Evolutionary conservation across 2,888 invertebrate genomes (phyloP).

Genomic region (Morpho achilles): DNA sequence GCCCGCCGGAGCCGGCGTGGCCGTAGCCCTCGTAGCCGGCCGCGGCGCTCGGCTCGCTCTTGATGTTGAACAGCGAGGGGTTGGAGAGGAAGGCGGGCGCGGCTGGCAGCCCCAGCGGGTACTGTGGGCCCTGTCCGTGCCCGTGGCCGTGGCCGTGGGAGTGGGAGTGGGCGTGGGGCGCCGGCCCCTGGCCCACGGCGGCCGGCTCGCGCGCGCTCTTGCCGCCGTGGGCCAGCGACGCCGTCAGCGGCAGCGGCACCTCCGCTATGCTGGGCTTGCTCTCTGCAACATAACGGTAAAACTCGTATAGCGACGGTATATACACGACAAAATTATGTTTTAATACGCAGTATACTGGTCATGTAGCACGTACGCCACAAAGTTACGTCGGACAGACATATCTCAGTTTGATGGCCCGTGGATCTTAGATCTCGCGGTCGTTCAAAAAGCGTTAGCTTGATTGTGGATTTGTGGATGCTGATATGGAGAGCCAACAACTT

Average conservation of each 20-base stretch:
- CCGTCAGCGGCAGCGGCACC: conserved; percentile 61
- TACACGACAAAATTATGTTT: too few relatives aligned
- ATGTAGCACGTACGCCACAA: too few relatives aligned
- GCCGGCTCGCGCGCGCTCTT: conserved; percentile 51
- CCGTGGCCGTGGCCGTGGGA: conserved; percentile 35
- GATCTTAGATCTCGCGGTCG: too few relatives aligned
- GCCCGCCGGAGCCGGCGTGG: conserved; percentile 41
- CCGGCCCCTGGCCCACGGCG: conserved; percentile 64
- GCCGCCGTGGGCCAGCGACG: conserved; percentile 42
- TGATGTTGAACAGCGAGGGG: conserved; percentile 67
- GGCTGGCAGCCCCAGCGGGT: conserved; percentile 51
- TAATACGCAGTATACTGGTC: too few relatives aligned
- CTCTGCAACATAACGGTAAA: conserved; percentile 36
- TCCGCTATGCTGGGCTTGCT: conserved; percentile 68
- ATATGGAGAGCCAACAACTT: too few relatives aligned
- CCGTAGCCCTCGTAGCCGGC: conserved; percentile 51
- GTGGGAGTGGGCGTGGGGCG: conserved; percentile 46
- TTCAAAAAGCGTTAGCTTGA: too few relatives aligned
- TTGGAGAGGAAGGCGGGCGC: conserved; percentile 49
- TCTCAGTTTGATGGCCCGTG: too few relatives aligned
- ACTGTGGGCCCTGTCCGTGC: conserved; percentile 72
- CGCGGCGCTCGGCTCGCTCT: conserved; percentile 62
- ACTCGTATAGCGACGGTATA: too few relatives aligned
- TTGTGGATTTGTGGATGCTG: too few relatives aligned
- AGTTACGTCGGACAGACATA: too few relatives aligned